Conservation (phyloP, 2,113 vertebrate species). For the Anhinga rufa region DNA sequence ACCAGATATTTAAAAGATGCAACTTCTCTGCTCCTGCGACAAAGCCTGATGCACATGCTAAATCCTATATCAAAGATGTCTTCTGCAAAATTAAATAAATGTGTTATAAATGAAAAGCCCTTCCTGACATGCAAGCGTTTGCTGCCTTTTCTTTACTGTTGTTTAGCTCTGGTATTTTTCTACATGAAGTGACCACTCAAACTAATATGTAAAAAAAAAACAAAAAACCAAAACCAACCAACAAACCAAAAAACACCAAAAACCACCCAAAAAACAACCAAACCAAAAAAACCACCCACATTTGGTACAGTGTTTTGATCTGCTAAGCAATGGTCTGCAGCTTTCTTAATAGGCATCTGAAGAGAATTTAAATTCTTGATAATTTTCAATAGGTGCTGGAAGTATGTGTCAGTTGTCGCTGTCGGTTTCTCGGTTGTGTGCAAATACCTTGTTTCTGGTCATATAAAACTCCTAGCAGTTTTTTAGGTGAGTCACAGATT, state of each 20-base stretch:
- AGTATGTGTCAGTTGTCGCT: not conserved
- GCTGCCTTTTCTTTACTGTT: not conserved
- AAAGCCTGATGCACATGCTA: not conserved
- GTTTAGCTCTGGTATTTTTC: not conserved
- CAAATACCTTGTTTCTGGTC: slow-evolving; percentile 13
- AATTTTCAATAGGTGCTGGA: not conserved
- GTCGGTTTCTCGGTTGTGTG: not conserved
- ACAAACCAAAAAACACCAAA: too few relatives aligned
- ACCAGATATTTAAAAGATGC: not conserved
- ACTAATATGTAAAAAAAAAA: not conserved
- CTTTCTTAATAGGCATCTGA: not conserved
- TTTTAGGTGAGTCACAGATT: not conserved
- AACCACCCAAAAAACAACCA: too few relatives aligned
- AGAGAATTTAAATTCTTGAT: not conserved
- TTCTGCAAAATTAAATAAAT: not conserved
- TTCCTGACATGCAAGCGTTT: not conserved
- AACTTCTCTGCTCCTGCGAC: not conserved
- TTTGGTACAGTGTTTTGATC: not conserved
- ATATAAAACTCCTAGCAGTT: not conserved
- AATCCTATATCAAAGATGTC: not conserved
- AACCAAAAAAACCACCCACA: too few relatives aligned
- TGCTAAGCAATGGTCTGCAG: not conserved
- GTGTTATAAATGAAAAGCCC: not conserved
- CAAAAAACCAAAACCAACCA: not conserved
- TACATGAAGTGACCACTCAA: not conserved